Evolutionary conservation across 2,888 invertebrate species (phyloP).

Genomic region (Pristionchus maxplancki): DNA sequence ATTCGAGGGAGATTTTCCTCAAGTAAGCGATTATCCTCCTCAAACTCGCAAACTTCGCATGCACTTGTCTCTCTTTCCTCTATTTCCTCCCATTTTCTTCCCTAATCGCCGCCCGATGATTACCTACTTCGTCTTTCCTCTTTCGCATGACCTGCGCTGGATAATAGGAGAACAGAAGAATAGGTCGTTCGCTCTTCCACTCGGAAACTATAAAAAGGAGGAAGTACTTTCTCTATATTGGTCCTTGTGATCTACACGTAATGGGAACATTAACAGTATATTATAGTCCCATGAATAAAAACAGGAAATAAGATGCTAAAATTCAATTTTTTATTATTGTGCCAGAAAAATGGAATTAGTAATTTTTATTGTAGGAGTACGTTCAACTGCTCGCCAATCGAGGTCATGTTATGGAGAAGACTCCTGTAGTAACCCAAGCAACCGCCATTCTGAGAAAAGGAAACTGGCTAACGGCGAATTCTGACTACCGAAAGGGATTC

Average conservation of each 20-base stretch:
- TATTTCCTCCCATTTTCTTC: neutral
- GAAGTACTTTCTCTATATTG: neutral
- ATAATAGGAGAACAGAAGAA: neutral
- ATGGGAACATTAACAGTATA: too few relatives aligned
- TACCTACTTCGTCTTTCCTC: neutral
- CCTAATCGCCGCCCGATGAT: neutral
- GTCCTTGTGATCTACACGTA: neutral
- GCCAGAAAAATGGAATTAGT: neutral
- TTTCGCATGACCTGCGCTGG: conserved; percentile 6
- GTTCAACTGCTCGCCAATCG: conserved; percentile 49
- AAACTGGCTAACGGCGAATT: conserved; percentile 46
- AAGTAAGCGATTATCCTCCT: conserved; percentile 16
- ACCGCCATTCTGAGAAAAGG: conserved; percentile 35
- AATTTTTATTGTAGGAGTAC: conserved; percentile 27
- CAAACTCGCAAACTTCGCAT: neutral
- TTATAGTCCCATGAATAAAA: too few relatives aligned
- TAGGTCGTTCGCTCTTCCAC: neutral
- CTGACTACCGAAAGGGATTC: conserved; percentile 50
- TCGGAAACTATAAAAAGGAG: neutral
- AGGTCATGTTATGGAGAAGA: conserved; percentile 51
- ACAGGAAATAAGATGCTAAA: too few relatives aligned
- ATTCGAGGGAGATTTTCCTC: conserved; percentile 52
- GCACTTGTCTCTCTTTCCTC: neutral
- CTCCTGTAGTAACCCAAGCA: conserved; percentile 37
- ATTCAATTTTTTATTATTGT: too few relatives aligned